phyloP scores from a whole-genome alignment of 2,888 invertebrate genomes.

The Andrena fulva region DNA sequence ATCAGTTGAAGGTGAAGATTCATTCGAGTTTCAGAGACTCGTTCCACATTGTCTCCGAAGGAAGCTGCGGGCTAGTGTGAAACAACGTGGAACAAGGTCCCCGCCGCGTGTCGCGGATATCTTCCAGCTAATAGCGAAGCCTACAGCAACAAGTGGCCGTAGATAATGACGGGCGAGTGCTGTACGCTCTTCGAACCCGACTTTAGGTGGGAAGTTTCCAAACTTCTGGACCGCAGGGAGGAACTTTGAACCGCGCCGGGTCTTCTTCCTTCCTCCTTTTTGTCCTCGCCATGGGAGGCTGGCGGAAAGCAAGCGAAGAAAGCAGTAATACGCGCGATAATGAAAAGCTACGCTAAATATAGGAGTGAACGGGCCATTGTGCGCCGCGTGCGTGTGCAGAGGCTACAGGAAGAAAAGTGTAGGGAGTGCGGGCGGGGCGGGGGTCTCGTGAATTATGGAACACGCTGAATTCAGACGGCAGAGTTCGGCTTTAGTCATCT shows the following conservation, averaged over 20 bases:
- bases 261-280: too few species aligned
- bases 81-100: neutral
- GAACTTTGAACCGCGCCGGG: too few species aligned
- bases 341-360: constrained; percentile 77
- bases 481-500: constrained; percentile 27
- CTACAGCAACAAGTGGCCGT: constrained; percentile 67
- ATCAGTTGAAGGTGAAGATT: neutral
- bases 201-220: too few species aligned
- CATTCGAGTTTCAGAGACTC: constrained; percentile 4
- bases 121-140: constrained; percentile 32
- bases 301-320: too few species aligned
- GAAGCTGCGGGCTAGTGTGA: constrained; percentile 5
- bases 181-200: neutral
- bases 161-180: constrained; percentile 30
- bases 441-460: constrained; percentile 47
- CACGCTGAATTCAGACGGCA: constrained; percentile 35
- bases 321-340: constrained; percentile 46
- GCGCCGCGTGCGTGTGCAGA: constrained; percentile 28
- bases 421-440: neutral
- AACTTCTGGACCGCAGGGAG: too few species aligned
- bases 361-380: constrained; percentile 76
- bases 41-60: constrained; percentile 12
- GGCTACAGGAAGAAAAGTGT: neutral
- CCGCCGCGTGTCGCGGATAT: constrained; percentile 6
- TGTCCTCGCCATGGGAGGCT: too few species aligned